phyloP scores from a whole-genome alignment of 1,140 invertebrate species.

The Bathynomus jamesi region DNA sequence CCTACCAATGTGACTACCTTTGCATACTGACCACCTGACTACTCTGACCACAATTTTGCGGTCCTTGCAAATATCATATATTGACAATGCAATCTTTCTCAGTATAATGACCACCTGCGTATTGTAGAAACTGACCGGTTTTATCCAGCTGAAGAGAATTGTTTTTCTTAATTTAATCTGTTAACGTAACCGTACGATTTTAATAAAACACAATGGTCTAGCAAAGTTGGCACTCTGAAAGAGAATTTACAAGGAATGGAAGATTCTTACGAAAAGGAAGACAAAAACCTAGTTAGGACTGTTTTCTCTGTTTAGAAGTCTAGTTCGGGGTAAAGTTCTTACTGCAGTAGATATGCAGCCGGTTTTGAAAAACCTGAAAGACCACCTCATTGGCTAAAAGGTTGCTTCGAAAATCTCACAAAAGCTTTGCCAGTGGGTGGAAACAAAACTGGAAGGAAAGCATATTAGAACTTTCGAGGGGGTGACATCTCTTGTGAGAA shows the following conservation, averaged over 20 bases:
- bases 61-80: no score
- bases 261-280: constrained; percentile 40
- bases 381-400: constrained; percentile 95
- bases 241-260: constrained; percentile 46
- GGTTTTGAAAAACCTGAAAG: constrained; percentile 86
- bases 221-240: constrained; percentile 44
- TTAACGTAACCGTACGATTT: no score
- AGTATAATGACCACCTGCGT: no score
- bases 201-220: no score
- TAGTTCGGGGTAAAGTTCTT: constrained; percentile 79
- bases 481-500: constrained; percentile 71
- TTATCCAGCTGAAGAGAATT: no score
- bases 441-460: constrained; percentile 85
- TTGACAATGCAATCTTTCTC: no score
- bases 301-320: constrained; percentile 69
- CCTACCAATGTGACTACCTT: no score
- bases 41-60: no score
- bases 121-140: no score
- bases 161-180: no score
- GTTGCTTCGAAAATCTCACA: constrained; percentile 91
- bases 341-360: constrained; percentile 67
- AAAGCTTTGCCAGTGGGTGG: constrained; percentile 92
- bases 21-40: no score
- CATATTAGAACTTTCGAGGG: constrained; percentile 83
- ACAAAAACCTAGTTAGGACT: constrained; percentile 46